Evolutionary conservation across 2,888 invertebrate genomes (phyloP).

Genomic region (Tridacna gigas): DNA sequence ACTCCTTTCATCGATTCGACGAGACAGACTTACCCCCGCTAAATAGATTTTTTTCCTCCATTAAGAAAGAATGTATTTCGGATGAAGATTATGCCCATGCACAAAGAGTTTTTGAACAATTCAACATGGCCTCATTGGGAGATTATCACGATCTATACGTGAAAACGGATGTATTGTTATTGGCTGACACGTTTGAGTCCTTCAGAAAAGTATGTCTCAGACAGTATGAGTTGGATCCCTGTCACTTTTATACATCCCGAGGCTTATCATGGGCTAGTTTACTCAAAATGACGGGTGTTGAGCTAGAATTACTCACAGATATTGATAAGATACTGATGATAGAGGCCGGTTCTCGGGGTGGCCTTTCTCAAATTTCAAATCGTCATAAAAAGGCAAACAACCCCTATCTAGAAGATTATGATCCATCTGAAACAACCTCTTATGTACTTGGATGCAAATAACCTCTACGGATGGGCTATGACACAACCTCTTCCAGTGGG

Average conservation of each 20-base stretch:
- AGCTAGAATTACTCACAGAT: constrained; percentile 37
- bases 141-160: constrained; percentile 47
- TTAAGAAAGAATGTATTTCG: constrained; percentile 37
- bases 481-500: constrained; percentile 27
- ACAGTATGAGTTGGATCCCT: constrained; percentile 48
- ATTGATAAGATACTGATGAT: constrained; percentile 36
- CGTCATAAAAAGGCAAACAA: constrained; percentile 49
- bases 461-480: constrained; percentile 38
- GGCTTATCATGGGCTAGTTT: constrained; percentile 40
- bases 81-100: constrained; percentile 44
- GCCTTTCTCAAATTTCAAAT: constrained; percentile 48
- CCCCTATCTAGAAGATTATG: constrained; percentile 39
- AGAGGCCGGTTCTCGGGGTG: constrained; percentile 38
- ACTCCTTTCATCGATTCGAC: constrained; percentile 19
- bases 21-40: constrained; percentile 24
- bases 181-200: constrained; percentile 39
- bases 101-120: constrained; percentile 26
- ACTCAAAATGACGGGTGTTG: constrained; percentile 37
- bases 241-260: constrained; percentile 51
- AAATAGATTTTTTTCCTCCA: constrained; percentile 28
- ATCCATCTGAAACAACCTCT: constrained; percentile 23
- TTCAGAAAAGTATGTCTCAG: constrained; percentile 39
- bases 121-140: constrained; percentile 23
- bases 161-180: constrained; percentile 39
- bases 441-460: constrained; percentile 51